Percentiles rank a stretch among this genome's conserved stretches.
These are phyloP conservation scores for Echinops telfairi DNA, from an alignment of 2,113 vertebrate genomes.

Conservation along the genomic window DNA sequence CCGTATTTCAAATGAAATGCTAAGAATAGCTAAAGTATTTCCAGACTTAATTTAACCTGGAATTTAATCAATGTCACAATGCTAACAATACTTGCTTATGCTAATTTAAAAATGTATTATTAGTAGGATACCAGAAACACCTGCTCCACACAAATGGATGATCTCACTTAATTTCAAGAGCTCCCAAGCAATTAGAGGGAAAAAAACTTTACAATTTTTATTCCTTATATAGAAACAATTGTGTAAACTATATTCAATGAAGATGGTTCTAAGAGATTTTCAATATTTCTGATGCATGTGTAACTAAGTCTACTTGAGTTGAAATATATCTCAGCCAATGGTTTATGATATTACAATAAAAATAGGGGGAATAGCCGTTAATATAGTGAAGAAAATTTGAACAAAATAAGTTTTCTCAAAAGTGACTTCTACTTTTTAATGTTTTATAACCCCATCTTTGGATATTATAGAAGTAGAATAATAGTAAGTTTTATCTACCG, in stretches of 20 bases:
- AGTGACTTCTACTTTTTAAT: conserved; percentile 16
- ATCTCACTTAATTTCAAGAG: conserved; percentile 28
- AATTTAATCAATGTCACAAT: conserved; percentile 68
- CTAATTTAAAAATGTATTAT: conserved; percentile 66
- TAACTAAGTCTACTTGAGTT: conserved; percentile 14
- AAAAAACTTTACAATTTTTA: neutral
- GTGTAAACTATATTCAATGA: conserved; percentile 19
- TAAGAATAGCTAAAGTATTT: conserved; percentile 31
- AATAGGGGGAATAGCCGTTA: conserved; percentile 22
- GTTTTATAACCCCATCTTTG: neutral
- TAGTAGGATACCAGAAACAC: conserved; percentile 36
- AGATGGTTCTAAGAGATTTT: neutral
- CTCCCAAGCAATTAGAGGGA: neutral
- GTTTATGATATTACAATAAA: conserved; percentile 30
- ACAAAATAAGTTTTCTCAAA: neutral
- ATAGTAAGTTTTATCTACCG: neutral
- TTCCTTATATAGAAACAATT: neutral
- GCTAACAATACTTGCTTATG: conserved; percentile 30
- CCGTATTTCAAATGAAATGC: neutral
- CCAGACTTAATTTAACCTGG: conserved; percentile 47
- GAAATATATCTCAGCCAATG: conserved; percentile 30
- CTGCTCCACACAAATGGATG: conserved; percentile 15
- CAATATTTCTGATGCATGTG: neutral
- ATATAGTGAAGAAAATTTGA: conserved; percentile 46
- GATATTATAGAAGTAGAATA: neutral